Evolutionary conservation across 2,888 invertebrate species (phyloP), one percentile per base, ranked within the genome.

Genomic region (Coenonympha glycerion): DNA sequence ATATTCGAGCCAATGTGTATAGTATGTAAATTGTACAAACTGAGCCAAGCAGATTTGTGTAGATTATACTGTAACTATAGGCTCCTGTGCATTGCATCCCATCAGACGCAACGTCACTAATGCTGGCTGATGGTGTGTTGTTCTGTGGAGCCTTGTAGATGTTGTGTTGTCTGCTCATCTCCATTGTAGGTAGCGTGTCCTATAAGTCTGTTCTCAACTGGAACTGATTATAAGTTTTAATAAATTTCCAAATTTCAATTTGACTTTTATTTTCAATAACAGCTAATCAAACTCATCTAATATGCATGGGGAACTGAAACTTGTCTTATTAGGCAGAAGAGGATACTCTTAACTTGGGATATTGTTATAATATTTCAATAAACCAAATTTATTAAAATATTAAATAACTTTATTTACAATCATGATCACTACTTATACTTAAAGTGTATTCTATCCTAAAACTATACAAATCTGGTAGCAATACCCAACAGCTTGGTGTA

Each of bases 401-500:
- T 49, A 47, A 55, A 42, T 45, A 45, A 49, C 19, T 53, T 53
- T 57, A 56, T 47, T 57, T 22, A 48, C 36, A 22, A 47, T 39
- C 42, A 28, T 19, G 52, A 48, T 37, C 24, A 44, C 30, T 49
- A 48, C n/a, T 36, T 46, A 40, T 18, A 34, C 15, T 41, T 24
- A 42, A 33, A 18, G 44, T 40, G 22, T 15, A 22, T 11, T 5
- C 3, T 41, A 36, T 18, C 19, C 9, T 13, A 28, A 22, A 26
- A 8, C 61, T 89, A 97, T 36, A 97, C 91, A 91, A 95, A 97
- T 85, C 90, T 93, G 39, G 95, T 92, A 5, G 97, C 95, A 62
- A 98, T 95, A 1, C 95, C 93, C 63, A 98, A 78, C 41, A 99
- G 78, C 82, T 98, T 98, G 0, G 97, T 96, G 70, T 96, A 96